Conservation (phyloP, 2,113 vertebrate genomes). For the Pimephales promelas region DNA sequence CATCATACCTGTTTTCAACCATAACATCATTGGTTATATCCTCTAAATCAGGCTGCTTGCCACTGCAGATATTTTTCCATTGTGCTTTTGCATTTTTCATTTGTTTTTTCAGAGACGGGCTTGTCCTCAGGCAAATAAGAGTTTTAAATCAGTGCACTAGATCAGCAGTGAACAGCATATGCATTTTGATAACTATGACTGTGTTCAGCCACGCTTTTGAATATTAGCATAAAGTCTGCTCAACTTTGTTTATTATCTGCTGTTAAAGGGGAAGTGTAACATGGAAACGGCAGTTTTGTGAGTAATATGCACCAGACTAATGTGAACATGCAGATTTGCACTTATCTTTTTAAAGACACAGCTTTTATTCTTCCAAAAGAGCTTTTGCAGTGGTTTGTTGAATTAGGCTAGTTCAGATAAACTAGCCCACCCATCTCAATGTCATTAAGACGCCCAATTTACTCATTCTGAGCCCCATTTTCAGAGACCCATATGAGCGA, state of each 20-base stretch:
- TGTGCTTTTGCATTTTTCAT: constrained; percentile 28
- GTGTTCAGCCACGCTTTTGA: neutral
- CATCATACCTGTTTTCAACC: neutral
- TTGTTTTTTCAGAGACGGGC: neutral
- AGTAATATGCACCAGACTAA: neutral
- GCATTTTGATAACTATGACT: neutral
- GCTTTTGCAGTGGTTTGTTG: neutral
- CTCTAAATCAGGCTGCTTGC: neutral
- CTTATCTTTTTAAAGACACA: neutral
- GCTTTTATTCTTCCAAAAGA: neutral
- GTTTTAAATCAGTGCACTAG: neutral
- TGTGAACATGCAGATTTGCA: neutral
- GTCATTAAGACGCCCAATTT: neutral
- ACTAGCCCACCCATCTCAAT: neutral
- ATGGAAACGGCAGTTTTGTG: neutral
- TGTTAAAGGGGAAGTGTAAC: neutral
- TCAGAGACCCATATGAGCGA: neutral
- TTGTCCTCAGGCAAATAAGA: constrained; percentile 1
- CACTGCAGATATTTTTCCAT: neutral
- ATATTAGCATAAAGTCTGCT: neutral
- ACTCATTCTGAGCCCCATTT: neutral
- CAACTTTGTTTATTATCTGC: neutral
- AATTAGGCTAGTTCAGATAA: neutral
- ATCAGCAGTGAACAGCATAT: neutral
- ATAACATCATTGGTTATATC: neutral